phyloP scores from a whole-genome alignment of 2,797 vertebrate genomes.

The Myotis daubentonii region DNA sequence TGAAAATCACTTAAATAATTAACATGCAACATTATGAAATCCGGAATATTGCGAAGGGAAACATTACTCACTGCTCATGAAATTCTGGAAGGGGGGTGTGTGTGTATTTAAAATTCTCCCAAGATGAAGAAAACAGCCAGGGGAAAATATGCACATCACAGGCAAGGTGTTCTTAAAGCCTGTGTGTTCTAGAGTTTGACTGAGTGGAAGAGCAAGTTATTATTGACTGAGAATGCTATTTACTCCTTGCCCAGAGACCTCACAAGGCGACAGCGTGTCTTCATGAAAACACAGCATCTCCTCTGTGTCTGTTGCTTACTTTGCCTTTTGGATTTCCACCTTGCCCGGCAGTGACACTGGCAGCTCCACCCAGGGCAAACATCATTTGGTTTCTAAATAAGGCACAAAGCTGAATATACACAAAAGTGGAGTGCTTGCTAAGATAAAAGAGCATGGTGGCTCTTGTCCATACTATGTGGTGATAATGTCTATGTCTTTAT shows the following conservation, averaged over 20 bases:
- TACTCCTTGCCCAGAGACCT: conserved; percentile 65
- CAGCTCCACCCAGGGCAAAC: conserved; percentile 51
- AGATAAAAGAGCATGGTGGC: background rate
- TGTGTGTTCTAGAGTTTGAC: conserved; percentile 67
- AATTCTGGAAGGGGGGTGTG: conserved; percentile 35
- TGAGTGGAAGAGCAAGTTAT: conserved; percentile 64
- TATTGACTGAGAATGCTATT: conserved; percentile 59
- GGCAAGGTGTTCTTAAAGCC: conserved; percentile 62
- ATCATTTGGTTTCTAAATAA: conserved; percentile 71
- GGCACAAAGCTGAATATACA: conserved; percentile 51
- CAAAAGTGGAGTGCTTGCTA: background rate
- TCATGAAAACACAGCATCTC: conserved; percentile 60
- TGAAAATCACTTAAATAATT: conserved; percentile 32
- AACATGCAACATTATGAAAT: conserved; percentile 52
- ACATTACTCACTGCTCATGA: conserved; percentile 48
- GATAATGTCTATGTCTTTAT: background rate
- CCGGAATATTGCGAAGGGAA: conserved; percentile 27
- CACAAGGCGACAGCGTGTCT: conserved; percentile 53
- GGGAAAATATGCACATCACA: conserved; percentile 39
- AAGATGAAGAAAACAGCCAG: conserved; percentile 56
- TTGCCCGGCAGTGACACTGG: background rate
- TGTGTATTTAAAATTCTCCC: conserved; percentile 61
- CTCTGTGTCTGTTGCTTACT: conserved; percentile 35
- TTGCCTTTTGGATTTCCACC: conserved; percentile 56
- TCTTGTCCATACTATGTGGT: background rate